Base-by-base conservation (phyloP, 2,797 vertebrate species). In the Enteromius trimaculatus region DNA sequence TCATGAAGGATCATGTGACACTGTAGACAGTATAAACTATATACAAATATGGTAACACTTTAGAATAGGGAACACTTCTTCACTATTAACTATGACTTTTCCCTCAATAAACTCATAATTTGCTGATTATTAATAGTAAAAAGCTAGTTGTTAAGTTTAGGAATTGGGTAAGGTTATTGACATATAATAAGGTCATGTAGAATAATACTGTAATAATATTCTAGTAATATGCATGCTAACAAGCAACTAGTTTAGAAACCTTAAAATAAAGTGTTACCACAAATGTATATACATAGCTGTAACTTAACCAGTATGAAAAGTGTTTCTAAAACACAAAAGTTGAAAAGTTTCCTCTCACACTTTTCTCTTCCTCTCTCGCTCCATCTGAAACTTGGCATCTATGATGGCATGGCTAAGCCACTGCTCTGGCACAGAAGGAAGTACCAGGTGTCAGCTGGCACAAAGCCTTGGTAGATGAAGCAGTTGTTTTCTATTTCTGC, bases 401-500 rank as follows among this genome's bases (percentile, higher is more conserved):
- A 21, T 76, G 17, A 68, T 16, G 60, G 44, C 80, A 66, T 29
- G 71, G 47, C 37, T 76, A 68, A 55, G 47, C 62, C 60, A 42
- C 62, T 42, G 44, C 71, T 76, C 4, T 82, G 71, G 71, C 51
- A 77, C 23, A 34, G 29, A 70, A 69, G 11, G 14, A 58, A 70
- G 39, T 29, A 39, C 81, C 72, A 83, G 74, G 51, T 83, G 62
- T 51, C 68, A 31, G 29, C 80, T 53, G 80, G 69, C 62, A 39
- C 47, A 66, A 82, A 76, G 21, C 47, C 60, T 66, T 66, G 31
- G 29, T n/a, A 64, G 4, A 68, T 44, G 37, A 31, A 42, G 58
- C 81, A 77, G 79, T 70, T 71, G 71, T 80, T 75, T 75, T 72
- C 76, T 80, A 39, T 58, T 69, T 39, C 51, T 82, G 70, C 14